These are phyloP conservation scores for Caenorhabditis sp. DNA, from an alignment of 2,888 invertebrate species.

Conservation along the genomic window DNA sequence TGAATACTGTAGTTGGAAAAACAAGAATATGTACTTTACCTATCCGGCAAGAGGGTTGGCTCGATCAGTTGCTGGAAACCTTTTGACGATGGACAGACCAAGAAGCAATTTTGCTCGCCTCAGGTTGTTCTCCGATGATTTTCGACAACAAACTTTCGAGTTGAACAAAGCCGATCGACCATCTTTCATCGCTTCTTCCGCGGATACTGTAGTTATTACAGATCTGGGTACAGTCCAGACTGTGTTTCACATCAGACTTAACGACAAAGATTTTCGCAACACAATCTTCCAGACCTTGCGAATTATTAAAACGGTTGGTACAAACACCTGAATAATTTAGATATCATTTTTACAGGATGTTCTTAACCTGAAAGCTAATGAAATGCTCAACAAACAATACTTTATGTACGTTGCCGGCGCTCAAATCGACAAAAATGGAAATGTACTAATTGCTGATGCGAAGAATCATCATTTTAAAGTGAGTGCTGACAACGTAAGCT, in stretches of 20 bases:
- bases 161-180: slow-evolving; percentile 13
- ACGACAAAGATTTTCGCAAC: slow-evolving; percentile 22
- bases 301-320: slow-evolving; percentile 4
- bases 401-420: slow-evolving; percentile 58
- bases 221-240: slow-evolving; percentile 35
- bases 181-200: slow-evolving; percentile 28
- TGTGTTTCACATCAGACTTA: slow-evolving; percentile 7
- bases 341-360: not conserved
- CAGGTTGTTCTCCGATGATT: slow-evolving; percentile 3
- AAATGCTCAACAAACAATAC: slow-evolving; percentile 19
- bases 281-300: not conserved
- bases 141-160: not conserved
- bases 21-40: not conserved
- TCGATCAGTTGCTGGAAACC: slow-evolving; percentile 18
- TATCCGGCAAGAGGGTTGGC: slow-evolving; percentile 23
- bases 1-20: slow-evolving; percentile 7
- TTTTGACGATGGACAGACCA: slow-evolving; percentile 32
- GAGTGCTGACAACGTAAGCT: not conserved
- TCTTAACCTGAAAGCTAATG: slow-evolving; percentile 1
- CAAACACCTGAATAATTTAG: not conserved
- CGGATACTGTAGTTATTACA: slow-evolving; percentile 30
- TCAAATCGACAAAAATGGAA: slow-evolving; percentile 54
- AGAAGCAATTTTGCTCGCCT: not conserved
- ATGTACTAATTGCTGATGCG: slow-evolving; percentile 60
- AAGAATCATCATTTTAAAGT: slow-evolving; percentile 44